A percentile compares a stretch with the other conserved stretches of the same genome.
Evolutionary conservation across 2,888 invertebrate species (phyloP).

Genomic region (Galeruca laticollis): DNA sequence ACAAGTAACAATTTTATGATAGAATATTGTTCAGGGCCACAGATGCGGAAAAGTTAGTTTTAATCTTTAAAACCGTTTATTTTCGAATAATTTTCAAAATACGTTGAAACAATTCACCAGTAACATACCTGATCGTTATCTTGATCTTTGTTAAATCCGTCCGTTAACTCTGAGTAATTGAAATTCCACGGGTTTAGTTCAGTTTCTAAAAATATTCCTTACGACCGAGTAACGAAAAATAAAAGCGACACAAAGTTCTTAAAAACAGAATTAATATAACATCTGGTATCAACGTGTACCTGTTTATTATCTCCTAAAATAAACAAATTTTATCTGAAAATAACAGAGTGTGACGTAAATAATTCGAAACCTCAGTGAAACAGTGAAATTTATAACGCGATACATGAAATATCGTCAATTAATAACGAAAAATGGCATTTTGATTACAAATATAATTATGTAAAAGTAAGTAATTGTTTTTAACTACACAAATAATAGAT

Average conservation of each 20-base stretch:
- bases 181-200: constrained; percentile 6
- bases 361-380: constrained; percentile 24
- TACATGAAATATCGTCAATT: not conserved
- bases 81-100: not conserved
- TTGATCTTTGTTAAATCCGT: constrained; percentile 14
- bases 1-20: no score
- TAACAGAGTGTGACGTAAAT: constrained; percentile 34
- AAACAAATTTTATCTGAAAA: constrained; percentile 41
- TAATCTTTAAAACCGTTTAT: no score
- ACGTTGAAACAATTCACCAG: not conserved
- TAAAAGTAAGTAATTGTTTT: no score
- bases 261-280: constrained; percentile 26
- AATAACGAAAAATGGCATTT: no score
- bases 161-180: not conserved
- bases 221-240: constrained; percentile 10
- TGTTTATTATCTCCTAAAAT: constrained; percentile 42
- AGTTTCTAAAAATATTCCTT: constrained; percentile 8
- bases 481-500: no score
- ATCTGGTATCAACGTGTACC: constrained; percentile 41
- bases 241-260: constrained; percentile 14
- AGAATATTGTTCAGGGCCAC: no score
- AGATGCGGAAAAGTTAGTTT: no score
- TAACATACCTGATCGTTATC: constrained; percentile 5
- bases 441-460: no score
- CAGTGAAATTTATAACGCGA: not conserved